Percentiles rank a stretch among this genome's conserved stretches.
Conservation (phyloP, 2,888 invertebrate species). For the Drosophila putrida region DNA sequence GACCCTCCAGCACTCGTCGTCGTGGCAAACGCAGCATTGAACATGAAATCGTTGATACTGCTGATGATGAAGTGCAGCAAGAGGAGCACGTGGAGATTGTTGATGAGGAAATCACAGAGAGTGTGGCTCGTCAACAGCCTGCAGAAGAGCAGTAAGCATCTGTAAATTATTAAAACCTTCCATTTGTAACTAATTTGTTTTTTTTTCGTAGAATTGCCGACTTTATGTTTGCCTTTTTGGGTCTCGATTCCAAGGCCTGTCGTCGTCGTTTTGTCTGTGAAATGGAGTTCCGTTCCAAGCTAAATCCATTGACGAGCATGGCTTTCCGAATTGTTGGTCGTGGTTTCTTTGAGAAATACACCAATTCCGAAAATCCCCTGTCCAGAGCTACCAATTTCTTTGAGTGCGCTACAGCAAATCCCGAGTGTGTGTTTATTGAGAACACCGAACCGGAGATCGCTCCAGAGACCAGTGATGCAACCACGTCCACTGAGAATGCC, state of each 20-base stretch:
- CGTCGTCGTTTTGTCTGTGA: constrained; percentile 86
- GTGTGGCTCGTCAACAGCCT: constrained; percentile 65
- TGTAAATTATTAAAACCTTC: too few species aligned
- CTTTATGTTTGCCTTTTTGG: constrained; percentile 84
- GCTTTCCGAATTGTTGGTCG: constrained; percentile 84
- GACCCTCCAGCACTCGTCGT: constrained; percentile 52
- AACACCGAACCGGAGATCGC: constrained; percentile 37
- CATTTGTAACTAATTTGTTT: neutral
- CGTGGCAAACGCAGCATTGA: constrained; percentile 63
- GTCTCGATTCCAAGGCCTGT: constrained; percentile 84
- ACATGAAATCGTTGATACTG: constrained; percentile 1
- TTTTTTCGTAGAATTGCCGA: constrained; percentile 81
- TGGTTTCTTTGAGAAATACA: constrained; percentile 83
- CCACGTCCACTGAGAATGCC: neutral
- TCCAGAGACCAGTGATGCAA: constrained; percentile 11
- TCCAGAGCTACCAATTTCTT: constrained; percentile 79
- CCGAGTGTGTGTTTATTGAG: constrained; percentile 83
- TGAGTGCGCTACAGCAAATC: constrained; percentile 83
- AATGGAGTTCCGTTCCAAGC: constrained; percentile 85
- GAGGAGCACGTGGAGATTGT: constrained; percentile 59
- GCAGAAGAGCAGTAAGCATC: constrained; percentile 79
- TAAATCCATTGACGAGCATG: constrained; percentile 83
- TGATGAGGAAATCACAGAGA: constrained; percentile 69
- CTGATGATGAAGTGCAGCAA: constrained; percentile 37
- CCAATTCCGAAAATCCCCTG: constrained; percentile 72